Base-by-base conservation (phyloP, 2,888 invertebrate genomes). In the Fragum whitleyi region DNA sequence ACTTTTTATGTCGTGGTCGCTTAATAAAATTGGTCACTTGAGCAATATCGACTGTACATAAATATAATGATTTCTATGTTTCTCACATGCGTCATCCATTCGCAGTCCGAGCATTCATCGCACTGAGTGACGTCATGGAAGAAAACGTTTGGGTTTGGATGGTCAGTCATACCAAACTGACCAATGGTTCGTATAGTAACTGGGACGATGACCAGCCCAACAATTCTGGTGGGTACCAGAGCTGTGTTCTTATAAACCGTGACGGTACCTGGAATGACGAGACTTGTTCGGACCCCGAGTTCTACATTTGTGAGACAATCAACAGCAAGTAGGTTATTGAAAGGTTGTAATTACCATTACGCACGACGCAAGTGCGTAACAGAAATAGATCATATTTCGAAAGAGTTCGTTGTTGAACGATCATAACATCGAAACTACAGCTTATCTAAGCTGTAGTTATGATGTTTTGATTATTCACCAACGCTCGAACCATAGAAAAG, bases 141-240 rank as follows among this genome's bases (percentile, higher is more conserved):
- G 72, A 72, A 47, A 47, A 57, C 26, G 61, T 42, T n/a, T 72
- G 61, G 42, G 39, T 72, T 19, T 72, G 72, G 72, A 72, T 72
- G 72, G 36, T 39, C 36, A 71, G 55, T 36, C 59, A 69, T 29
- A 16, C 53, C 2, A 11, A 69, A 29, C 51, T 59, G 19, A 39
- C 59, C 19, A 21, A 21, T 32, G n/a, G 19, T 19, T 55, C 29
- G 29, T 72, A 59, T 42, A 47, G 39, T 11, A 72, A 61, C 61
- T 72, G 72, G 72, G 59, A 16, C 11, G 23, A 29, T 0, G 61
- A 42, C 11, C 61, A 72, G 29, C 72, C 72, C 6, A 57, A 72
- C 36, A 71, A 57, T 57, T 3, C 19, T 21, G 36, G 11, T 0
- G 67, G 67, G 2, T 9, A 42, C 2, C 21, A 69, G 53, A 69